A percentile compares a stretch with the other conserved stretches of the same genome.
phyloP scores from a whole-genome alignment of 1,140 invertebrate genomes.

The Aradophagus sp. region DNA sequence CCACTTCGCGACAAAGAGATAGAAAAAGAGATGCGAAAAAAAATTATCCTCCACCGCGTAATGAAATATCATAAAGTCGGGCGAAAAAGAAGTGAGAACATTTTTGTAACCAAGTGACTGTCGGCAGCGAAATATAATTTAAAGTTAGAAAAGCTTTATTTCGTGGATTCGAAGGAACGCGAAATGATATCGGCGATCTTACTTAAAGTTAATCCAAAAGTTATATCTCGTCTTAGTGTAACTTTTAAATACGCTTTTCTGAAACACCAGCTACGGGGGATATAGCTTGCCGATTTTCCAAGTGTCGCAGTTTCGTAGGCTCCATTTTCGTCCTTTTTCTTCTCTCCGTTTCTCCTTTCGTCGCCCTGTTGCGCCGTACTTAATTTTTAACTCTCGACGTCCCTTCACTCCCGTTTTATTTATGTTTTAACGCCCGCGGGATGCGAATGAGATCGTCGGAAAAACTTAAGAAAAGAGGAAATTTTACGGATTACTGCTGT shows the following conservation, averaged over 20 bases:
- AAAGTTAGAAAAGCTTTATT: slow-evolving; percentile 47
- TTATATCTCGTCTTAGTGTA: slow-evolving; percentile 49
- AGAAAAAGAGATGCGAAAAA: not conserved
- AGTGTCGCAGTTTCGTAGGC: slow-evolving; percentile 26
- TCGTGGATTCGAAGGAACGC: slow-evolving; percentile 30
- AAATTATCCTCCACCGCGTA: not conserved
- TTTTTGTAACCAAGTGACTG: slow-evolving; percentile 46
- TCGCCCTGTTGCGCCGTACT: slow-evolving; percentile 6
- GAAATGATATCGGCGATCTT: slow-evolving; percentile 35
- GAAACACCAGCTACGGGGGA: slow-evolving; percentile 35
- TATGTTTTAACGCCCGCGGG: slow-evolving; percentile 20
- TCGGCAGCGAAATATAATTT: slow-evolving; percentile 41
- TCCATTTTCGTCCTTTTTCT: too few species aligned
- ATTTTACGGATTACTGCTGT: too few species aligned
- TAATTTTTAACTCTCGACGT: slow-evolving; percentile 19
- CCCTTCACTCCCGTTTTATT: slow-evolving; percentile 4
- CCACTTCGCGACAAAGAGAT: slow-evolving; percentile 11
- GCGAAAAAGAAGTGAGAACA: slow-evolving; percentile 41
- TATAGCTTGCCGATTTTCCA: slow-evolving; percentile 31
- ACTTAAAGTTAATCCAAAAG: slow-evolving; percentile 61
- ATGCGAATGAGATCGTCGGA: slow-evolving; percentile 28
- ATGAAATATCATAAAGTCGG: slow-evolving; percentile 41
- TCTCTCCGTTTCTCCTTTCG: too few species aligned
- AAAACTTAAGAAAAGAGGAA: slow-evolving; percentile 13
- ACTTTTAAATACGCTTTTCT: slow-evolving; percentile 63